Conservation (phyloP, 2,888 invertebrate species). For the Eulithis testata region DNA sequence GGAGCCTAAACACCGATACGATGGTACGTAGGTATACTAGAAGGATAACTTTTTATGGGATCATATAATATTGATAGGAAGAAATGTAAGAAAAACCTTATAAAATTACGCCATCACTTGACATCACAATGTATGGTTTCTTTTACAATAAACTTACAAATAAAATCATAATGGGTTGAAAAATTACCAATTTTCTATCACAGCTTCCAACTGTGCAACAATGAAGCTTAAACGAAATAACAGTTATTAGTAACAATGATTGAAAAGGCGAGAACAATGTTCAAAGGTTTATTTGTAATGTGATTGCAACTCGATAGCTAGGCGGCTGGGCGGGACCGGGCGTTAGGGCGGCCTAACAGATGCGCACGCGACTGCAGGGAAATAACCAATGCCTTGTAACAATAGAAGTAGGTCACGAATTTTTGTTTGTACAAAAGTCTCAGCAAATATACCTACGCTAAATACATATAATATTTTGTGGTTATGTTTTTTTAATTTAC, state of each 20-base stretch:
- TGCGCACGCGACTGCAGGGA: conserved; percentile 66
- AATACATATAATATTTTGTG: no score
- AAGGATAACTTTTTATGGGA: no score
- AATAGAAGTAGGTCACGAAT: conserved; percentile 21
- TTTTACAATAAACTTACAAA: conserved; percentile 9
- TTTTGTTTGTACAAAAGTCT: background rate
- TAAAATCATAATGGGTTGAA: conserved; percentile 26
- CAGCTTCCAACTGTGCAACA: conserved; percentile 38
- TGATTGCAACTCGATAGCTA: conserved; percentile 60
- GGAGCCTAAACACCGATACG: no score
- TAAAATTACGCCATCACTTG: background rate
- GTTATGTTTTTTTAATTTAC: no score
- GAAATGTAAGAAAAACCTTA: no score
- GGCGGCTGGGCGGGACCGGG: conserved; percentile 64
- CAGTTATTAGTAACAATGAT: conserved; percentile 44
- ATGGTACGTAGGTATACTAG: no score
- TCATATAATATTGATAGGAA: no score
- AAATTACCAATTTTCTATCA: conserved; percentile 13
- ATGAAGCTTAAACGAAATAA: conserved; percentile 40
- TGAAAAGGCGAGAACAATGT: conserved; percentile 49
- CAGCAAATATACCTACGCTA: no score
- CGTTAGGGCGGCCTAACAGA: conserved; percentile 61
- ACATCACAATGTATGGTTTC: background rate
- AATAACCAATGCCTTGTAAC: conserved; percentile 19
- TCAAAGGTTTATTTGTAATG: conserved; percentile 54